phyloP scores from a whole-genome alignment of 2,113 vertebrate species.

The Eulacestoma nigropectus region DNA sequence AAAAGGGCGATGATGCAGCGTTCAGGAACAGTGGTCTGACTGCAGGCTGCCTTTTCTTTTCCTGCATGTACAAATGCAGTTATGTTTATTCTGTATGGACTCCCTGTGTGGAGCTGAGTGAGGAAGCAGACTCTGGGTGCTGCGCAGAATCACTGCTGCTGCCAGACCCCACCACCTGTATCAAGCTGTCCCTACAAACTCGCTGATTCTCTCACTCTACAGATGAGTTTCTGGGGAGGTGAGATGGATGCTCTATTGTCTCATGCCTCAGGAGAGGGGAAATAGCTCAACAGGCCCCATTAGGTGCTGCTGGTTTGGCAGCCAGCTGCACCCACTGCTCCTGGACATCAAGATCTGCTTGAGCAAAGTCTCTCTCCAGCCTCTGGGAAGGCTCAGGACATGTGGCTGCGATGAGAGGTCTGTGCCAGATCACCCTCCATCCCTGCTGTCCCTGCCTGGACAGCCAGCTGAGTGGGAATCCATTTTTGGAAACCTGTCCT shows the following conservation, averaged over 20 bases:
- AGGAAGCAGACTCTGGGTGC: background rate
- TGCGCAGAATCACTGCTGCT: fast-evolving
- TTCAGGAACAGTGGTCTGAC: background rate
- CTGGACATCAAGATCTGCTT: background rate
- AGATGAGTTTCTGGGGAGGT: background rate
- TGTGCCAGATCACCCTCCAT: background rate
- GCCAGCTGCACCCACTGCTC: background rate
- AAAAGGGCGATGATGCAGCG: background rate
- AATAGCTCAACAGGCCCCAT: background rate
- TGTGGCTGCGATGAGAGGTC: background rate
- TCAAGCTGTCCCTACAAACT: background rate
- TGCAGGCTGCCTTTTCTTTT: background rate
- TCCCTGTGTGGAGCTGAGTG: background rate
- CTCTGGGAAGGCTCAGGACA: background rate
- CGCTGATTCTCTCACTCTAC: fast-evolving
- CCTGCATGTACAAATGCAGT: background rate
- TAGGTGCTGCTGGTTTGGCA: background rate
- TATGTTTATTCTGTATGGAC: background rate
- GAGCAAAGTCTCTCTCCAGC: background rate
- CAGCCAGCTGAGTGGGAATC: background rate
- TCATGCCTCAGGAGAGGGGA: background rate
- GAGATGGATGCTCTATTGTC: background rate
- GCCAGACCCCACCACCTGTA: background rate
- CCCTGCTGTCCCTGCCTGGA: background rate
- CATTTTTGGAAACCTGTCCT: background rate